phyloP scores from a whole-genome alignment of 2,113 vertebrate genomes.

The Hipposideros armiger region DNA sequence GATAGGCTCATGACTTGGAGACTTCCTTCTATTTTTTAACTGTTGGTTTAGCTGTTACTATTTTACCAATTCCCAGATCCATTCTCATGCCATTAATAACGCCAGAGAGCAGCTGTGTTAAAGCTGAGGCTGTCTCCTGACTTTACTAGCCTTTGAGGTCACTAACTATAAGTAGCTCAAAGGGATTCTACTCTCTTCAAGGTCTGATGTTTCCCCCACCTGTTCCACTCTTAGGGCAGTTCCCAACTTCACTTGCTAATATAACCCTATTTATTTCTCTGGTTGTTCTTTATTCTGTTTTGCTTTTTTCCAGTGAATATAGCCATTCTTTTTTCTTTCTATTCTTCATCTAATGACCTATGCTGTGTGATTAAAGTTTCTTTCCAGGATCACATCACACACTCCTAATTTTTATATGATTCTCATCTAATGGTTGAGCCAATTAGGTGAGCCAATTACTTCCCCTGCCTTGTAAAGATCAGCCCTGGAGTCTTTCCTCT shows the following conservation, averaged over 20 bases:
- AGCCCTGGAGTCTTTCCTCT: neutral
- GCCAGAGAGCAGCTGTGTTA: constrained; percentile 57
- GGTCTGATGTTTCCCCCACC: constrained; percentile 40
- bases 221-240: neutral
- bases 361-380: constrained; percentile 15
- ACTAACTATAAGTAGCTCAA: constrained; percentile 72
- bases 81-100: constrained; percentile 60
- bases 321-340: neutral
- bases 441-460: neutral
- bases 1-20: constrained; percentile 10
- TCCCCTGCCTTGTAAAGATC: neutral
- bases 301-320: neutral
- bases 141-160: constrained; percentile 64
- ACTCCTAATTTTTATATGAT: neutral
- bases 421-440: constrained; percentile 11
- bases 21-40: constrained; percentile 66
- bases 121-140: neutral
- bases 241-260: neutral
- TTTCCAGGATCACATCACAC: neutral
- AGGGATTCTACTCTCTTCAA: constrained; percentile 23
- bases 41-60: constrained; percentile 71
- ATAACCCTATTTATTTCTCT: neutral
- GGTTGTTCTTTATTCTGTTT: neutral
- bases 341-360: neutral
- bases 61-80: constrained; percentile 60